phyloP scores from a whole-genome alignment of 2,797 vertebrate species.

The Spinus olivaceus region DNA sequence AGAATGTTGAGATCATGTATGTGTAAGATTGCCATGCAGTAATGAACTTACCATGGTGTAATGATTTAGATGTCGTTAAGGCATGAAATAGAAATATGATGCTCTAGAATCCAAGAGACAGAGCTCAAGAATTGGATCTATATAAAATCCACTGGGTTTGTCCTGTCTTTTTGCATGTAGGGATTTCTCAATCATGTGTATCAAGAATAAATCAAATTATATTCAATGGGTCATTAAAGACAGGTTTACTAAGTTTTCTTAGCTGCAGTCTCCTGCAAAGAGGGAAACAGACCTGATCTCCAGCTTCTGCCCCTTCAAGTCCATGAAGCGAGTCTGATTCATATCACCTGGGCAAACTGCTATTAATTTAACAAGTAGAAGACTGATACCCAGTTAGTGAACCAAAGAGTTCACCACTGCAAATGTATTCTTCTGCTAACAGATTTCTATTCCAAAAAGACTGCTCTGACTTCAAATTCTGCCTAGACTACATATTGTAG shows the following conservation, averaged over 20 bases:
- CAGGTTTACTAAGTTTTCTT: neutral
- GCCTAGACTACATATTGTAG: neutral
- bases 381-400: neutral
- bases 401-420: neutral
- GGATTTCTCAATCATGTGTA: neutral
- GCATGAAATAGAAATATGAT: conserved; percentile 5
- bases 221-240: neutral
- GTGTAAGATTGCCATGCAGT: neutral
- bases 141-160: neutral
- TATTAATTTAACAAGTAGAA: neutral
- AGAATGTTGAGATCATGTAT: neutral
- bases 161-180: neutral
- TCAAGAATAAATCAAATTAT: neutral
- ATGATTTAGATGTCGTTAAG: neutral
- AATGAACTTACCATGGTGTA: neutral
- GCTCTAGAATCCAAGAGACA: neutral
- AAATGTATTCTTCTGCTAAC: neutral
- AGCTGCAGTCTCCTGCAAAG: neutral
- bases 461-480: neutral
- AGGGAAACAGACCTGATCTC: neutral
- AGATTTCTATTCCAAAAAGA: neutral
- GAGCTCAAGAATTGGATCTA: neutral
- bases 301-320: neutral
- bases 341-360: neutral
- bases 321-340: neutral